Evolutionary conservation across 2,888 invertebrate species (phyloP).

Genomic region (Osedax fenrisi): DNA sequence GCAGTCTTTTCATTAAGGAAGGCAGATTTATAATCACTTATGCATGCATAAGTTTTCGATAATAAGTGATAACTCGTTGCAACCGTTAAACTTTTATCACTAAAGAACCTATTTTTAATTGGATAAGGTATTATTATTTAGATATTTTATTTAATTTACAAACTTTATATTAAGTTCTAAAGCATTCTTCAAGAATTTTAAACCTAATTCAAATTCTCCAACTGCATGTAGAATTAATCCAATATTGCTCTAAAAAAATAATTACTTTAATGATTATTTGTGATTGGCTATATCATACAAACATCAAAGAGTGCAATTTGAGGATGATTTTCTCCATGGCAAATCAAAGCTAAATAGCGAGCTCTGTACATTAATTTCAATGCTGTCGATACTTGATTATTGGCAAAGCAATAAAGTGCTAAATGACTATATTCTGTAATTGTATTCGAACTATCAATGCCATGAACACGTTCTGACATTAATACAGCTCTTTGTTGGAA

Average conservation of each 20-base stretch:
- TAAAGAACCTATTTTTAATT: slow-evolving; percentile 56
- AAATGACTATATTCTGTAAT: slow-evolving; percentile 96
- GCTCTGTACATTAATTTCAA: slow-evolving; percentile 86
- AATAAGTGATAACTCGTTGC: slow-evolving; percentile 89
- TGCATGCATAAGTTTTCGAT: slow-evolving; percentile 88
- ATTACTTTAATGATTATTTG: not conserved
- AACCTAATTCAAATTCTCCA: slow-evolving; percentile 86
- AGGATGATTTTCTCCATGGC: slow-evolving; percentile 93
- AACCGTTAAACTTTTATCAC: slow-evolving; percentile 79
- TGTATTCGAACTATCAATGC: slow-evolving; percentile 92
- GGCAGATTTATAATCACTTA: slow-evolving; percentile 92
- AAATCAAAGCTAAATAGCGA: slow-evolving; percentile 78
- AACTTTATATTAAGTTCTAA: slow-evolving; percentile 72
- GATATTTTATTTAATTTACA: slow-evolving; percentile 30
- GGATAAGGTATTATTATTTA: not conserved
- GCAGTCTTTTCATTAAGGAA: slow-evolving; percentile 92
- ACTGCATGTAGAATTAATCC: slow-evolving; percentile 92
- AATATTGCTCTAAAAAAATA: slow-evolving; percentile 71
- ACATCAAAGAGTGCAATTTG: slow-evolving; percentile 93
- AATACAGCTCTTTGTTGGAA: slow-evolving; percentile 95
- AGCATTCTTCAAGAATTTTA: slow-evolving; percentile 87
- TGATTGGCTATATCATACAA: slow-evolving; percentile 64
- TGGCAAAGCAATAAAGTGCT: slow-evolving; percentile 92
- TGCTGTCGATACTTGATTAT: slow-evolving; percentile 87
- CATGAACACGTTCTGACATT: slow-evolving; percentile 94